These are phyloP conservation scores for Pogonomyrmex californicus DNA, from an alignment of 1,140 invertebrate genomes.

Conservation along the genomic window DNA sequence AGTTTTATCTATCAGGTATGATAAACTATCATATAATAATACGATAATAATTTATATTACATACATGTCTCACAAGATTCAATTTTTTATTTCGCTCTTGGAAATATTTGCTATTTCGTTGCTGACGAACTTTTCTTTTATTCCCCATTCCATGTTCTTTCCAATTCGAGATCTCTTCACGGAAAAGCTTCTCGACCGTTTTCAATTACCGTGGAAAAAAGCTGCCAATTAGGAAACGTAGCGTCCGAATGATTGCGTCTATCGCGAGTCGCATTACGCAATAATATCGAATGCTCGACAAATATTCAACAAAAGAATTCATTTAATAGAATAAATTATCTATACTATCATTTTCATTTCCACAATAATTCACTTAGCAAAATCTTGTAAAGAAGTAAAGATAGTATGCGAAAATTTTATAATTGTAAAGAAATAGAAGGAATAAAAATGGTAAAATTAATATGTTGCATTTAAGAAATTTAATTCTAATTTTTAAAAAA, in stretches of 20 bases:
- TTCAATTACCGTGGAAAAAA: slow-evolving; percentile 70
- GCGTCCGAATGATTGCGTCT: slow-evolving; percentile 33
- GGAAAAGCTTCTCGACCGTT: slow-evolving; percentile 29
- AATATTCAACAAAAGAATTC: neutral
- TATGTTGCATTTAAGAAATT: neutral
- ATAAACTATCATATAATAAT: neutral
- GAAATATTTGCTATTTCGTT: slow-evolving; percentile 38
- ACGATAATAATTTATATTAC: slow-evolving; percentile 15
- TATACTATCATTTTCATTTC: slow-evolving; percentile 2
- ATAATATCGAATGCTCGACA: slow-evolving; percentile 4
- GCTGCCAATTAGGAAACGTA: slow-evolving; percentile 69
- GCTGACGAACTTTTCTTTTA: slow-evolving; percentile 11
- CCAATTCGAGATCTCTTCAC: slow-evolving; percentile 41
- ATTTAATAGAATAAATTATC: slow-evolving; percentile 2
- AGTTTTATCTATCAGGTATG: neutral
- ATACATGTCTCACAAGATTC: neutral
- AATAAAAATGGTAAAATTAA: neutral
- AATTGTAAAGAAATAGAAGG: neutral
- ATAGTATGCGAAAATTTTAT: neutral
- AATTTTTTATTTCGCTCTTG: slow-evolving; percentile 22
- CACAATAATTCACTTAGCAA: neutral
- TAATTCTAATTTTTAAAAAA: neutral
- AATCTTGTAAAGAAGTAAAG: neutral
- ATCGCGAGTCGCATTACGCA: slow-evolving; percentile 7
- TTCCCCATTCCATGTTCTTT: neutral